phyloP scores from a whole-genome alignment of 2,797 vertebrate species.

The Thripadectes ignobilis region DNA sequence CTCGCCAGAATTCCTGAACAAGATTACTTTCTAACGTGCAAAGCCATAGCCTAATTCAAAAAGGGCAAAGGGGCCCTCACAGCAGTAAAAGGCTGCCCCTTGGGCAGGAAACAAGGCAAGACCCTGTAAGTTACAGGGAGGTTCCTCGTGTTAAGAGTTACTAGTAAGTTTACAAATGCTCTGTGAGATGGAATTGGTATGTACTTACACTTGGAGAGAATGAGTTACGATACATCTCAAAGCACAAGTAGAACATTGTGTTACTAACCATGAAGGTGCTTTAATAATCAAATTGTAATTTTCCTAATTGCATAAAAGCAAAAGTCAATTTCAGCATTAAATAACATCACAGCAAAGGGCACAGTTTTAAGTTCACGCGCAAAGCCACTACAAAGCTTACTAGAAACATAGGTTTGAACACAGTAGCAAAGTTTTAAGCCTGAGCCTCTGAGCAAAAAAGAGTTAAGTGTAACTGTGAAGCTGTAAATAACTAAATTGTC shows the following conservation, averaged over 20 bases:
- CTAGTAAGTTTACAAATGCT: not conserved
- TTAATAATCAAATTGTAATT: not conserved
- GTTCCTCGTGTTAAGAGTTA: not conserved
- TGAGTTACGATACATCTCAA: not conserved
- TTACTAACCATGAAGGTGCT: not conserved
- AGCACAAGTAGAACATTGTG: not conserved
- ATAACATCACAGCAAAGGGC: not conserved
- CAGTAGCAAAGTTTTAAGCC: not conserved
- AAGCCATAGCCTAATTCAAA: constrained; percentile 4
- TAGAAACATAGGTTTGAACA: not conserved
- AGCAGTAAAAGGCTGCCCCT: not conserved
- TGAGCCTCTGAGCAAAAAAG: not conserved
- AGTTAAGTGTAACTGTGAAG: not conserved
- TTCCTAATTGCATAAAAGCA: not conserved
- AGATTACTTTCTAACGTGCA: constrained; percentile 25
- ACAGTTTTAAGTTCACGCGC: not conserved
- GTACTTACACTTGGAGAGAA: not conserved
- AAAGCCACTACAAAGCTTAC: not conserved
- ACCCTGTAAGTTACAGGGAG: not conserved
- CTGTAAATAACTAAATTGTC: not conserved
- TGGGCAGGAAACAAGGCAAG: not conserved
- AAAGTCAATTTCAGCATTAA: not conserved
- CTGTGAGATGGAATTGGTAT: not conserved
- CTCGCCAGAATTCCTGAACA: constrained; percentile 34
- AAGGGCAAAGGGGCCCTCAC: not conserved